Conservation (phyloP, 2,888 invertebrate genomes). For the Cosmia pyralina region DNA sequence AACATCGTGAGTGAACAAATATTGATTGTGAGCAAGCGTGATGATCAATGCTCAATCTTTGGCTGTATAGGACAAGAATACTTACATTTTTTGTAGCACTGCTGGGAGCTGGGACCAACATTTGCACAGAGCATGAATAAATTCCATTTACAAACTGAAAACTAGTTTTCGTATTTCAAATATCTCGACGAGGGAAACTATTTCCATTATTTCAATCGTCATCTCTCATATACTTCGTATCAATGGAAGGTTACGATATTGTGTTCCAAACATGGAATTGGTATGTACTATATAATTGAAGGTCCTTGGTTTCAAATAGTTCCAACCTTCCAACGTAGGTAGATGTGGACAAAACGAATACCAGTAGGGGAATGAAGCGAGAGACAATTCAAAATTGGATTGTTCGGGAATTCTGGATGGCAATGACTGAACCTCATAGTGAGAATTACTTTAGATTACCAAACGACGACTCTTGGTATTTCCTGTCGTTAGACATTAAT, state of each 20-base stretch:
- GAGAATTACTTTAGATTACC: neutral
- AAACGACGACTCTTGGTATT: neutral
- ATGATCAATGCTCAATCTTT: neutral
- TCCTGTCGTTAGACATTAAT: neutral
- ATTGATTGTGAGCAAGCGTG: neutral
- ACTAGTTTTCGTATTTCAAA: neutral
- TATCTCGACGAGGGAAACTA: neutral
- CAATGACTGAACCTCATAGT: neutral
- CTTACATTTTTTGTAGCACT: too few species aligned
- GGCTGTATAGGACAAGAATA: too few species aligned
- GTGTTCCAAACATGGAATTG: neutral
- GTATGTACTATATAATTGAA: neutral
- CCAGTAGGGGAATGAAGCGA: neutral
- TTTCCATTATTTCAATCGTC: constrained; percentile 6
- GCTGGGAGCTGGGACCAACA: neutral
- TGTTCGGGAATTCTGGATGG: neutral
- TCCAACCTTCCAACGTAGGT: neutral
- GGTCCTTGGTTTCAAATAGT: neutral
- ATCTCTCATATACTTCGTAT: constrained; percentile 5
- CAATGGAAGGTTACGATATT: neutral
- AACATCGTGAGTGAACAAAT: neutral
- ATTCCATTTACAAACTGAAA: neutral
- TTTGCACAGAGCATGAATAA: neutral
- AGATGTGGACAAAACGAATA: constrained; percentile 1
- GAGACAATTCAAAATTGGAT: constrained; percentile 16